phyloP scores from a whole-genome alignment of 2,797 vertebrate species.

The Crocidura indochinensis region DNA sequence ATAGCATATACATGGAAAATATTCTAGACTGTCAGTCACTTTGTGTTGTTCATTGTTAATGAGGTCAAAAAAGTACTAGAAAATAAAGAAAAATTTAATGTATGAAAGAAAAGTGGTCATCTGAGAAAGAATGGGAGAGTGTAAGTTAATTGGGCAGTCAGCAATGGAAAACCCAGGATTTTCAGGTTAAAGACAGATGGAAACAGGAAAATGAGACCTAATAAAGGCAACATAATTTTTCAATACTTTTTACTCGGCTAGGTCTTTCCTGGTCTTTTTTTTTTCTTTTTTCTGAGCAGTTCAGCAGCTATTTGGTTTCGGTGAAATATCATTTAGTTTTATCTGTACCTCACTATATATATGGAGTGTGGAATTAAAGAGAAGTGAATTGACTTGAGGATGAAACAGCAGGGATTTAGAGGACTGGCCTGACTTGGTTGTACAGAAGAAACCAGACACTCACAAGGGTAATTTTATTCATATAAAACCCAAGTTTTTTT shows the following conservation, averaged over 20 bases:
- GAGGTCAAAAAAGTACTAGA: conserved; percentile 20
- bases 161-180: no score
- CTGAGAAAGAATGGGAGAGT: background rate
- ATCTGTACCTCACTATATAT: background rate
- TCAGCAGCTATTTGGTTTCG: background rate
- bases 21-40: background rate
- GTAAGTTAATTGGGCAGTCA: background rate
- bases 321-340: background rate
- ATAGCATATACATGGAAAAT: background rate
- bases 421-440: background rate
- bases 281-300: background rate
- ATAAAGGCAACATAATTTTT: background rate
- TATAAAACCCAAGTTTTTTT: background rate
- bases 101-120: background rate
- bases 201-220: accelerated
- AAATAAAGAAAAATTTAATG: conserved; percentile 10
- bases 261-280: background rate
- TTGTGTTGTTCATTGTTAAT: conserved; percentile 2
- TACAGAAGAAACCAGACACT: background rate
- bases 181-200: background rate
- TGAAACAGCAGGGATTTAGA: background rate
- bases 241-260: background rate
- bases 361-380: background rate
- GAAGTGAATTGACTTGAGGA: background rate
- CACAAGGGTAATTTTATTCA: accelerated